These are phyloP conservation scores for Diabrotica undecimpunctata DNA, from an alignment of 1,140 invertebrate genomes.

Conservation along the genomic window DNA sequence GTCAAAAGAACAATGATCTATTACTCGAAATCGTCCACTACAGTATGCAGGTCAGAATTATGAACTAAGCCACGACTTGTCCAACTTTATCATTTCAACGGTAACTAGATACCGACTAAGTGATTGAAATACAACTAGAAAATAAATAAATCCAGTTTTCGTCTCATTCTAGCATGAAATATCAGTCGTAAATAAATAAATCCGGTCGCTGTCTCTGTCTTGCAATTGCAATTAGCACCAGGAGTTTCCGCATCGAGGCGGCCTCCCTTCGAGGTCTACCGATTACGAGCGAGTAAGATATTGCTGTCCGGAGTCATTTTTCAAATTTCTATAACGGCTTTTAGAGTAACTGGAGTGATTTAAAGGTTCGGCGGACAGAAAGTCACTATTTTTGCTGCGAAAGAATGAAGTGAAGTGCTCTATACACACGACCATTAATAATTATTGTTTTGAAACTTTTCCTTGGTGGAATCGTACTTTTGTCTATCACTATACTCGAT, in stretches of 20 bases:
- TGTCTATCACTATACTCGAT: too few species aligned
- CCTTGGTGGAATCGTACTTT: too few species aligned
- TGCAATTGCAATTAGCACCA: not conserved
- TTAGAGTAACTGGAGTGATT: not conserved
- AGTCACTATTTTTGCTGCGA: not conserved
- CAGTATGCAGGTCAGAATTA: not conserved
- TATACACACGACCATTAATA: too few species aligned
- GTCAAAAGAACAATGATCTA: not conserved
- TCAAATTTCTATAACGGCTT: conserved; percentile 1
- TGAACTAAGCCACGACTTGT: not conserved
- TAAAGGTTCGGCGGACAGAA: not conserved
- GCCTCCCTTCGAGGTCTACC: conserved; percentile 1
- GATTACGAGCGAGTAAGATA: not conserved
- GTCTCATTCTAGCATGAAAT: too few species aligned
- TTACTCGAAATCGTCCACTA: not conserved
- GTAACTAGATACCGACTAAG: not conserved
- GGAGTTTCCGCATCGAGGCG: not conserved
- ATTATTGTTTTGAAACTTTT: too few species aligned
- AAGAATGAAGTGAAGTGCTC: not conserved
- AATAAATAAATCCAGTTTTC: not conserved
- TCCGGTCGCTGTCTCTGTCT: not conserved
- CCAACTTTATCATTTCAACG: conserved; percentile 2
- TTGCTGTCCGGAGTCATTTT: not conserved
- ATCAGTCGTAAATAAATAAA: not conserved
- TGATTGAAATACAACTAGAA: not conserved